A percentile compares a stretch with the other conserved stretches of the same genome.
These are phyloP conservation scores for Athalia rosae DNA, from an alignment of 2,888 invertebrate species.

Conservation along the genomic window DNA sequence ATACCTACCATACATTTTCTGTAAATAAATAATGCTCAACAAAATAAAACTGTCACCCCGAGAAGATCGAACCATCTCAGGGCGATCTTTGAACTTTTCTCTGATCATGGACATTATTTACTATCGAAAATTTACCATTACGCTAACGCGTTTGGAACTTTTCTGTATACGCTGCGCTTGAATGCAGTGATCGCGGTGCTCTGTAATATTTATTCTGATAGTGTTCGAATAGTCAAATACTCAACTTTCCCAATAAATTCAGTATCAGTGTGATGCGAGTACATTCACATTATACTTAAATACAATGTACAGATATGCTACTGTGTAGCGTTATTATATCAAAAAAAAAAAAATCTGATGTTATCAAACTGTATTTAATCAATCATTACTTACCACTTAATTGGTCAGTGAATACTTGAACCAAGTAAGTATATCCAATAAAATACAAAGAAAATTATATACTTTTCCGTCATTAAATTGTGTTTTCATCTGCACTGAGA, in stretches of 20 bases:
- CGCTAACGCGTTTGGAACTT: slow-evolving; percentile 8
- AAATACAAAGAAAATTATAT: slow-evolving; percentile 7
- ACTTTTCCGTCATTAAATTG: not conserved
- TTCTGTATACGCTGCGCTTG: slow-evolving; percentile 12
- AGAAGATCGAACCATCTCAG: too few relatives aligned
- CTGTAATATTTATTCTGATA: not conserved
- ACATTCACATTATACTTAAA: slow-evolving; percentile 17
- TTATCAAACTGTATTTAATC: slow-evolving; percentile 29
- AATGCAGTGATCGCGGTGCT: not conserved
- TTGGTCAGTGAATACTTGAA: not conserved
- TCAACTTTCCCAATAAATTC: not conserved
- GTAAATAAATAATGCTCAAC: too few relatives aligned
- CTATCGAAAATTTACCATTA: not conserved
- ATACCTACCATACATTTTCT: too few relatives aligned
- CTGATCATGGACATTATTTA: not conserved
- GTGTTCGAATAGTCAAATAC: not conserved
- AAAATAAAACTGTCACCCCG: too few relatives aligned
- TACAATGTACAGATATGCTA: slow-evolving; percentile 54
- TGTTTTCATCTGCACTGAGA: not conserved
- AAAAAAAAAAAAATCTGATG: slow-evolving; percentile 31
- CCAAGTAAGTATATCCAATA: not conserved
- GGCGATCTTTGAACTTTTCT: too few relatives aligned
- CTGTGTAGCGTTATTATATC: slow-evolving; percentile 51
- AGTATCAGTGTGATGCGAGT: slow-evolving; percentile 11
- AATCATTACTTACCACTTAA: slow-evolving; percentile 1